These are phyloP conservation scores for Neosalanx taihuensis DNA, from an alignment of 2,797 vertebrate genomes.

Conservation along the genomic window DNA sequence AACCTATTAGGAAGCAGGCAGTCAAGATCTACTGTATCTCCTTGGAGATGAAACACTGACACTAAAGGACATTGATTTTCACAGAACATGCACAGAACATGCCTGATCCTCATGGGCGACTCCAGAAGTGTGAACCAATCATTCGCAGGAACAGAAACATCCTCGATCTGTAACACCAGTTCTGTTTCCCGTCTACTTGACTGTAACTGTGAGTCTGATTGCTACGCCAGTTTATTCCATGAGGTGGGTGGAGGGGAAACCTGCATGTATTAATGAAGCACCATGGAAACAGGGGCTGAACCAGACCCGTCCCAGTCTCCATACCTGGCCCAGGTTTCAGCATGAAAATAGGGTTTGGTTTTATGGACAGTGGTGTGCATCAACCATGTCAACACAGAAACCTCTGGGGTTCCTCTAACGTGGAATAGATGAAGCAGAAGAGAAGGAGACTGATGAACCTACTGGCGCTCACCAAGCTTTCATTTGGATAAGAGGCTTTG, in stretches of 20 bases:
- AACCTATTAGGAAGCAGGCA: conserved; percentile 31
- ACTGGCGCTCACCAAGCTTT: neutral
- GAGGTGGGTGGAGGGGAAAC: conserved; percentile 7
- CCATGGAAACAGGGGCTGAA: neutral
- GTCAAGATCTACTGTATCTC: conserved; percentile 29
- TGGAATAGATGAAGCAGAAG: neutral
- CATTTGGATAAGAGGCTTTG: neutral
- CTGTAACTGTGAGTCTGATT: conserved; percentile 47
- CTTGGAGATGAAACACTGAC: conserved; percentile 45
- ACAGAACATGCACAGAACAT: conserved; percentile 49
- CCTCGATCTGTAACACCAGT: conserved; percentile 51
- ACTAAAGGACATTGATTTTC: conserved; percentile 41
- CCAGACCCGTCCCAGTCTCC: no score
- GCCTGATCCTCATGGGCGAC: conserved; percentile 39
- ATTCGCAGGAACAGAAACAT: conserved; percentile 34
- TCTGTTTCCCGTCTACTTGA: conserved; percentile 55
- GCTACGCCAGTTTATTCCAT: conserved; percentile 40
- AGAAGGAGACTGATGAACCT: neutral
- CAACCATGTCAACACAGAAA: conserved; percentile 7
- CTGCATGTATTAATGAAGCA: neutral
- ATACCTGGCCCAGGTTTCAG: no score
- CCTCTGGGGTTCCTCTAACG: neutral
- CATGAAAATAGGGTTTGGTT: no score
- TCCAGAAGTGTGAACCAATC: conserved; percentile 53
- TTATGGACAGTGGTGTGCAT: no score